Base-by-base conservation (phyloP, 2,888 invertebrate species). In the Callinectes sapidus region DNA sequence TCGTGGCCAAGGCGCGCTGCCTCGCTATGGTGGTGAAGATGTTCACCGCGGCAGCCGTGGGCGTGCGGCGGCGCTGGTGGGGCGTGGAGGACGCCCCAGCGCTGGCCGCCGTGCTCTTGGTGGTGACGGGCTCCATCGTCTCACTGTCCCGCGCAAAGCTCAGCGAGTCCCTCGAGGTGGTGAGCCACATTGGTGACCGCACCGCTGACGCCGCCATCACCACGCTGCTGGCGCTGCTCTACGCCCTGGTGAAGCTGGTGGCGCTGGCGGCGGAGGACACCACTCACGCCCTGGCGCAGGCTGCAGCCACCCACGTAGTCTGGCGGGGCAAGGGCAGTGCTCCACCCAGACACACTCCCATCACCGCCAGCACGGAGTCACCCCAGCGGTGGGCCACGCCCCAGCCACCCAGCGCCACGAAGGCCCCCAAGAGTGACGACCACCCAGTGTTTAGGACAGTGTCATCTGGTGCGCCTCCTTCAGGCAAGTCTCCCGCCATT, bases 251-350 rank as follows among this genome's bases (percentile, higher is more conserved):
- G 2, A 92, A 92, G 87, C 28, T 92, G 61, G 0, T 90, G 16
- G 86, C 86, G 66, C 39, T 90, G n/a, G 90, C 90, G 32, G 86
- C 89, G 92, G 87, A 92, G 48, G 89, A 92, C 28, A 90, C 92
- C 1, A 90, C 90, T 2, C 32, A 1, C 35, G 35, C 81, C 81
- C 35, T 81, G 32, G 81, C 81, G 8, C 35, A 35, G 32, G 81
- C 32, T 16, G 32, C 81, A 10, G n/a, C 16, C 14, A 35, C 1
- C 81, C n/a, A 28, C 71, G 35, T 35, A 6, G 0, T 16, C 10
- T 32, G 81, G 23, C 28, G 35, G 35, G 81, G 1, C 8, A 35
- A 2, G 35, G 32, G 35, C 3, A 35, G 48, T n/a, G 1, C 42
- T 1, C n/a, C 23, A 1, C 10, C 39, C 39, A 8, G 28, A 18